Percentiles rank a stretch among this genome's conserved stretches.
phyloP scores from a whole-genome alignment of 2,888 invertebrate genomes.

The Thecophora atra region DNA sequence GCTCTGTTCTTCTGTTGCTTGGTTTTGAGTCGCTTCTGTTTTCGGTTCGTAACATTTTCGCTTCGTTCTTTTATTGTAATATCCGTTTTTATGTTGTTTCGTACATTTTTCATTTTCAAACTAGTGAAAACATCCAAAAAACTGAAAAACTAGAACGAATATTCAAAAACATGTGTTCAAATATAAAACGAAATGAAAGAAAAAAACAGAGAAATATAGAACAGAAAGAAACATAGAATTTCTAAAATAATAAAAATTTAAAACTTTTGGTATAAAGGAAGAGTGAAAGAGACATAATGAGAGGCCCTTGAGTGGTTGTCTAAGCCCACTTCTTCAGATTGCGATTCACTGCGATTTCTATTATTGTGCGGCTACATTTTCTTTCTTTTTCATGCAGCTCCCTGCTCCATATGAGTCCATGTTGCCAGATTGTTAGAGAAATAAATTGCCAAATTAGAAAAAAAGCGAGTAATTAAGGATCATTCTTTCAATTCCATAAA shows the following conservation, averaged over 20 bases:
- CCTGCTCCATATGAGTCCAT: background rate
- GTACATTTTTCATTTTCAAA: background rate
- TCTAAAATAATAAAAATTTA: background rate
- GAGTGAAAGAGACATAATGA: constrained; percentile 1
- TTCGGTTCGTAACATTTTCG: background rate
- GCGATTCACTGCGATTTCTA: constrained; percentile 30
- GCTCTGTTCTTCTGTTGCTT: background rate
- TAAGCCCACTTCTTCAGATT: constrained; percentile 24
- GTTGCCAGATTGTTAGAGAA: too few species aligned
- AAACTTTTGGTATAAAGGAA: background rate
- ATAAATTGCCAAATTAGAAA: too few species aligned
- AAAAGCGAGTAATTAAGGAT: too few species aligned
- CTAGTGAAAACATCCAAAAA: constrained; percentile 4
- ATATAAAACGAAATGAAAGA: background rate
- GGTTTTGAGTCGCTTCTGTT: background rate
- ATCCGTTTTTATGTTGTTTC: background rate
- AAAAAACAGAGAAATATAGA: background rate
- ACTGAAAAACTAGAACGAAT: constrained; percentile 22
- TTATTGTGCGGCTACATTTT: background rate
- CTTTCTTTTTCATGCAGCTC: background rate
- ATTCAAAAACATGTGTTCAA: background rate
- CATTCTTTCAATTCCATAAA: too few species aligned
- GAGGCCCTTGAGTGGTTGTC: constrained; percentile 26
- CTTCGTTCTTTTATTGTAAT: background rate
- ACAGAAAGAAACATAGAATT: background rate